Evolutionary conservation across 2,888 invertebrate species (phyloP).

Genomic region (Seladonia tumulorum): DNA sequence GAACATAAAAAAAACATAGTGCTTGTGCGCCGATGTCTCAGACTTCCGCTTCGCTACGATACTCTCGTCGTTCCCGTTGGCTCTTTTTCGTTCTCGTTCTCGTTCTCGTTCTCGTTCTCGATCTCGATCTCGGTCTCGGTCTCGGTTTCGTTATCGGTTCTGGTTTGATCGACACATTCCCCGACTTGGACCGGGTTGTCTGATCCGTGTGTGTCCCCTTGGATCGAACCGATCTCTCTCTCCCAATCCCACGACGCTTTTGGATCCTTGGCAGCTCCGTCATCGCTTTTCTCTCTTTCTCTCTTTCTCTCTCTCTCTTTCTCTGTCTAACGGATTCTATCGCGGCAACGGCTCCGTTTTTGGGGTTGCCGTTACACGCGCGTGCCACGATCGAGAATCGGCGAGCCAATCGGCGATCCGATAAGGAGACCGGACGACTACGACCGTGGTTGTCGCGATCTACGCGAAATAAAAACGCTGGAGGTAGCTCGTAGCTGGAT

Average conservation of each 20-base stretch:
- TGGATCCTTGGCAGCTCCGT: slow-evolving; percentile 7
- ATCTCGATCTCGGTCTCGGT: not conserved
- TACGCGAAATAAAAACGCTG: slow-evolving; percentile 34
- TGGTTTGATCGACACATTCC: not conserved
- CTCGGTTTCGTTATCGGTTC: not conserved
- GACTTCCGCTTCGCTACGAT: slow-evolving; percentile 52
- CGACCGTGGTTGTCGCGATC: slow-evolving; percentile 39
- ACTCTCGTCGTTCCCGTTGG: not conserved
- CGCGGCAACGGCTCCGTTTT: slow-evolving; percentile 10
- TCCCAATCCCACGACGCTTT: slow-evolving; percentile 55
- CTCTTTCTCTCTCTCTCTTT: slow-evolving; percentile 21
- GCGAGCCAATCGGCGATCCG: slow-evolving; percentile 26
- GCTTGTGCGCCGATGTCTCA: slow-evolving; percentile 54
- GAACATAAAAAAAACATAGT: slow-evolving; percentile 56
- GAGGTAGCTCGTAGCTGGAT: slow-evolving; percentile 54
- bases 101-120: not conserved
- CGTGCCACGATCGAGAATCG: slow-evolving; percentile 43
- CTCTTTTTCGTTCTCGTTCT: not conserved
- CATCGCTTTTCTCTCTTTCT: slow-evolving; percentile 17
- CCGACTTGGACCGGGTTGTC: slow-evolving; percentile 6
- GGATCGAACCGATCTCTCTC: not conserved
- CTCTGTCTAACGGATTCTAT: slow-evolving; percentile 20
- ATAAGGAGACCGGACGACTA: slow-evolving; percentile 41
- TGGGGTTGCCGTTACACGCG: slow-evolving; percentile 14
- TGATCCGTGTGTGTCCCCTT: slow-evolving; percentile 18